Percentiles rank a stretch among this genome's conserved stretches.
These are phyloP conservation scores for Ovis aries DNA, from an alignment of 2,113 vertebrate species.

Conservation along the genomic window ARS-UI_Ramb_v3.0 NC_056073.1:17282501-17283000, in stretches of 20 bases:
- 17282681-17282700: neutral
- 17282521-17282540: neutral
- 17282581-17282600: neutral
- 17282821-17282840: conserved; percentile 60
- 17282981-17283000: neutral
- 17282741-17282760: conserved; percentile 19
- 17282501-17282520: neutral
- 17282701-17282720: conserved; percentile 52
- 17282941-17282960: neutral
- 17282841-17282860: conserved; percentile 37
- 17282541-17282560: neutral
- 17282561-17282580: neutral
- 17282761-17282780: conserved; percentile 70
- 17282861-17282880: conserved; percentile 45
- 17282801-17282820: conserved; percentile 61
- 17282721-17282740: conserved; percentile 48
- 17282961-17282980: neutral
- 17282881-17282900: conserved; percentile 14
- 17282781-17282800: conserved; percentile 67
- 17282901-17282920: neutral
- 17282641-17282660: neutral
- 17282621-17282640: neutral
- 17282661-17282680: conserved; percentile 27
- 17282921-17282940: neutral
- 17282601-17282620: neutral